Evolutionary conservation across 2,797 vertebrate genomes (phyloP).

Genomic region (Epinephelus coioides): DNA sequence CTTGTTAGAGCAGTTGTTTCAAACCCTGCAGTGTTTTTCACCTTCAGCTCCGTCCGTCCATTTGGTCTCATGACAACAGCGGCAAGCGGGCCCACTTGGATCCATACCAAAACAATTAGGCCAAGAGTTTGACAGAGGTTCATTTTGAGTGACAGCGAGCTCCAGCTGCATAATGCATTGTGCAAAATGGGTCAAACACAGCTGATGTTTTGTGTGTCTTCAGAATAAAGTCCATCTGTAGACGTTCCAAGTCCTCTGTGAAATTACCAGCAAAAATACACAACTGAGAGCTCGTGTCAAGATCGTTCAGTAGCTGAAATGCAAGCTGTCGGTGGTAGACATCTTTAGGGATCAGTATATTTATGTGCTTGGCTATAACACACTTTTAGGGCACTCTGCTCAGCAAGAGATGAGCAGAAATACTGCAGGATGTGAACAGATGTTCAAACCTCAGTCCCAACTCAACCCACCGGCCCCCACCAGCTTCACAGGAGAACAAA

Average conservation of each 20-base stretch:
- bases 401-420: background rate
- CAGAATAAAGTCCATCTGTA: background rate
- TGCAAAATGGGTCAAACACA: background rate
- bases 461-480: background rate
- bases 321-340: background rate
- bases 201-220: background rate
- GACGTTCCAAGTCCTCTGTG: background rate
- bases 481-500: background rate
- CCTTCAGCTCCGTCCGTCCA: background rate
- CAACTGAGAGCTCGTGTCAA: background rate
- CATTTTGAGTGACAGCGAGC: slow-evolving; percentile 26
- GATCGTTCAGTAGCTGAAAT: background rate
- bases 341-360: background rate
- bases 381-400: background rate
- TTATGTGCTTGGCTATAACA: background rate
- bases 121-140: slow-evolving; percentile 19
- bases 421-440: slow-evolving; percentile 23
- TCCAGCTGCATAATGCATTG: background rate
- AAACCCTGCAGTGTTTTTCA: slow-evolving; percentile 22
- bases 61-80: slow-evolving; percentile 5
- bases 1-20: slow-evolving; percentile 3
- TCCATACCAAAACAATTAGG: slow-evolving; percentile 31
- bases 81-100: slow-evolving; percentile 4
- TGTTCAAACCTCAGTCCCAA: background rate
- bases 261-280: slow-evolving; percentile 2